Evolutionary conservation across 2,888 invertebrate species (phyloP), one percentile per base, ranked within the genome.

Genomic region (Calephelis perditalis): DNA sequence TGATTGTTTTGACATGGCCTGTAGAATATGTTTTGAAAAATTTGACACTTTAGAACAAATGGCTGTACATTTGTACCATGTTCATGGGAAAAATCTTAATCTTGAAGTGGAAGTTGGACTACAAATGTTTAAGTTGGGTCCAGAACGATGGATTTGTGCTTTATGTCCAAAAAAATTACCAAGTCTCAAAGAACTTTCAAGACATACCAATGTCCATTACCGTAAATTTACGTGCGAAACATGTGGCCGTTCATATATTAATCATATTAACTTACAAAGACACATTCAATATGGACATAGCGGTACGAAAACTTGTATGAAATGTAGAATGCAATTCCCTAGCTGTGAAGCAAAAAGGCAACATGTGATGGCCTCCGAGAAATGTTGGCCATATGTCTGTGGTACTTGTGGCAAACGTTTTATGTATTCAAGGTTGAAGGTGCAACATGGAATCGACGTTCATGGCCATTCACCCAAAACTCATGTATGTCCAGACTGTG

Each of bases 161-260:
- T 63, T 81, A 3, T 85, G 85, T 58, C 63, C 69, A 0, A 61
- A 67, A 0, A 79, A 79, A 52, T 68, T 72, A 8, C 73, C 78
- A 0, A 76, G 76, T 15, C 63, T 84, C 3, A 67, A 79, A 0
- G 68, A 73, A 37, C 70, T 86, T 10, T 81, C 80, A 58, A 70
- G 79, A 37, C 85, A 86, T 63, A 76, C 80, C 0, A 76, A 75
- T 11, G 71, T 72, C 36, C 85, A 86, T 63, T 85, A 74, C 60
- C 72, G 72, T 7, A 78, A 79, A 47, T 79, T 73, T 60, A 80
- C 79, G 0, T 86, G 85, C 56, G 81, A 83, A 55, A 73, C 74
- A 3, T 86, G 85, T 47, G 84, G 83, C 0, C 83, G 79, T 56
- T 77, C 80, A 0, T 85, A 80, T 35, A 70, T 79, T 0, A 76